Evolutionary conservation across 2,113 vertebrate species (phyloP).

Genomic region (Daphoenositta chrysoptera): DNA sequence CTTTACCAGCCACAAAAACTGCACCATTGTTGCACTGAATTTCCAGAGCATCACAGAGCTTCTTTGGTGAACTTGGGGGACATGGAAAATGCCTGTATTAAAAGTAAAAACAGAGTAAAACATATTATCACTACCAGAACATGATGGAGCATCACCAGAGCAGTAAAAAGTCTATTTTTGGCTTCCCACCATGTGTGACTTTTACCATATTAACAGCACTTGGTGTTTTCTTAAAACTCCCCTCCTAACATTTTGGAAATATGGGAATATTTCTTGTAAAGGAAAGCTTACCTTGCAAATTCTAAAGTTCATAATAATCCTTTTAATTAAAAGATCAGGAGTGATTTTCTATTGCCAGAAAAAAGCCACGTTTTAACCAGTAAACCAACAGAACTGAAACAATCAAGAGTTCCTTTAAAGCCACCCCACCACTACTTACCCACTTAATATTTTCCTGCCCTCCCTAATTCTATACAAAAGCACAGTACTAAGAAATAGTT

Average conservation of each 20-base stretch:
- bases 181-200: neutral
- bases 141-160: neutral
- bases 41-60: slow-evolving; percentile 76
- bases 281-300: neutral
- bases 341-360: neutral
- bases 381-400: neutral
- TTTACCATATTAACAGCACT: neutral
- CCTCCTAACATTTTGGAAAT: neutral
- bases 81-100: slow-evolving; percentile 80
- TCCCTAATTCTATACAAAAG: neutral
- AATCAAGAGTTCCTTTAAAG: neutral
- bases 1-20: slow-evolving; percentile 90
- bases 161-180: neutral
- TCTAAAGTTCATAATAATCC: neutral
- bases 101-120: neutral
- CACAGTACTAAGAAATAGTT: slow-evolving; percentile 9
- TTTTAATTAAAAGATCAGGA: slow-evolving; percentile 7
- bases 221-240: neutral
- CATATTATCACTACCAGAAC: neutral
- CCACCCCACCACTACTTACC: neutral
- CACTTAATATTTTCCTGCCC: neutral
- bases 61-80: slow-evolving; percentile 77
- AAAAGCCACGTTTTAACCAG: neutral
- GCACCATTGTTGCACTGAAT: slow-evolving; percentile 87
- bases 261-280: neutral